These are phyloP conservation scores for Girardinus metallicus DNA, from an alignment of 2,797 vertebrate genomes.

Conservation along the genomic window DNA sequence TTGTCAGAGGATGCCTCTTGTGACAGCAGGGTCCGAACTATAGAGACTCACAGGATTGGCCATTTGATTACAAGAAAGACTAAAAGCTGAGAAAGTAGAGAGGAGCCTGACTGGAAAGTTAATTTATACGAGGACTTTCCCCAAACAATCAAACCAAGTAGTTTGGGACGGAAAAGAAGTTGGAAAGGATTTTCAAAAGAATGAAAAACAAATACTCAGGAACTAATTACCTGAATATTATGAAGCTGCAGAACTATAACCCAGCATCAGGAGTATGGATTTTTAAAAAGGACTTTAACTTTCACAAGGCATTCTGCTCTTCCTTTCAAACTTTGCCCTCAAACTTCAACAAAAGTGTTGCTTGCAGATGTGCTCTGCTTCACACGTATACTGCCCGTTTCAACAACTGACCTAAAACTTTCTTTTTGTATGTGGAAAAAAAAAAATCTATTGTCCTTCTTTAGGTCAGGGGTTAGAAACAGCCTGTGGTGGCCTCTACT, in stretches of 20 bases:
- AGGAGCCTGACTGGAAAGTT: conserved; percentile 40
- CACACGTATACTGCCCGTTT: background rate
- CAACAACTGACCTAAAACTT: background rate
- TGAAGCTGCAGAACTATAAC: background rate
- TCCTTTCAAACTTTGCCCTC: background rate
- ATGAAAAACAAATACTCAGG: background rate
- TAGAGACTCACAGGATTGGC: background rate
- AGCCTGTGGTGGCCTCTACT: background rate
- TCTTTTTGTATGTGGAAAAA: background rate
- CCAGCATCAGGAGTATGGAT: background rate
- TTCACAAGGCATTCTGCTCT: background rate
- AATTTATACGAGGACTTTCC: background rate
- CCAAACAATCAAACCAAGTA: background rate
- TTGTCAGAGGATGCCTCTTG: background rate
- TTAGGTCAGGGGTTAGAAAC: background rate
- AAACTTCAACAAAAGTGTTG: background rate
- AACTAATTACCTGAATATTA: background rate
- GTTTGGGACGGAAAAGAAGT: background rate
- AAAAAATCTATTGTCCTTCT: background rate
- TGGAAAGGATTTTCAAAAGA: background rate
- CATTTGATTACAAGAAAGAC: conserved; percentile 33
- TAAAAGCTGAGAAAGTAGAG: conserved; percentile 11
- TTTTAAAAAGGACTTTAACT: background rate
- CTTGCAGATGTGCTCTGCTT: background rate
- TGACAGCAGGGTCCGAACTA: background rate